These are phyloP conservation scores for Brachionus plicatilis DNA, from an alignment of 1,140 invertebrate genomes.

Conservation along the genomic window DNA sequence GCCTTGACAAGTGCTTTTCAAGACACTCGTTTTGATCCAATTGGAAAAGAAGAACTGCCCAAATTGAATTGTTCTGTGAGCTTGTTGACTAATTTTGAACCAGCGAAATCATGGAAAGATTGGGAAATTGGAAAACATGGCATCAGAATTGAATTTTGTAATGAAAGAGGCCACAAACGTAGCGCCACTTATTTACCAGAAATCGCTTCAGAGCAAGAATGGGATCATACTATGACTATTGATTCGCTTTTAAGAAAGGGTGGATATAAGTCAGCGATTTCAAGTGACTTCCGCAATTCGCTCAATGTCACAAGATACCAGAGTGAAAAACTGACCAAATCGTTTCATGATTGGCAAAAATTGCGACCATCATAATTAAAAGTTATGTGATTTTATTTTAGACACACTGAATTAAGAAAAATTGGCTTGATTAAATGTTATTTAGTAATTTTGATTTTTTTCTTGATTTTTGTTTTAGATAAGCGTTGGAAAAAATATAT, in stretches of 20 bases:
- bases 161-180: conserved; percentile 85
- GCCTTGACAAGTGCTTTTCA: conserved; percentile 94
- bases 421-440: not conserved
- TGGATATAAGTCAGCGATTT: conserved; percentile 85
- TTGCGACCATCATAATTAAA: not conserved
- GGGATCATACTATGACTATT: conserved; percentile 59
- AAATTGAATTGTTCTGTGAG: conserved; percentile 89
- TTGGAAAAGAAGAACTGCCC: conserved; percentile 83
- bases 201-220: conserved; percentile 93
- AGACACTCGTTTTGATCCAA: conserved; percentile 91
- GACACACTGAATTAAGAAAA: no score
- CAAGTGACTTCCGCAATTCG: conserved; percentile 73
- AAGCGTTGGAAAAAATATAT: not conserved
- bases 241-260: conserved; percentile 93
- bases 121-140: conserved; percentile 96
- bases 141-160: conserved; percentile 92
- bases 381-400: not conserved
- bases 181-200: conserved; percentile 96
- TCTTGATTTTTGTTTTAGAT: not conserved
- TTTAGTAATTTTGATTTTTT: not conserved
- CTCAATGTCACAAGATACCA: conserved; percentile 91
- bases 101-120: conserved; percentile 85
- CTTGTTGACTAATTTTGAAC: conserved; percentile 88
- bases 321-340: conserved; percentile 74
- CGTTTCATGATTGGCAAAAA: conserved; percentile 65